A percentile compares a stretch with the other conserved stretches of the same genome.
Evolutionary conservation across 2,797 vertebrate genomes (phyloP).

Genomic region (Craterocephalus amniculus): DNA sequence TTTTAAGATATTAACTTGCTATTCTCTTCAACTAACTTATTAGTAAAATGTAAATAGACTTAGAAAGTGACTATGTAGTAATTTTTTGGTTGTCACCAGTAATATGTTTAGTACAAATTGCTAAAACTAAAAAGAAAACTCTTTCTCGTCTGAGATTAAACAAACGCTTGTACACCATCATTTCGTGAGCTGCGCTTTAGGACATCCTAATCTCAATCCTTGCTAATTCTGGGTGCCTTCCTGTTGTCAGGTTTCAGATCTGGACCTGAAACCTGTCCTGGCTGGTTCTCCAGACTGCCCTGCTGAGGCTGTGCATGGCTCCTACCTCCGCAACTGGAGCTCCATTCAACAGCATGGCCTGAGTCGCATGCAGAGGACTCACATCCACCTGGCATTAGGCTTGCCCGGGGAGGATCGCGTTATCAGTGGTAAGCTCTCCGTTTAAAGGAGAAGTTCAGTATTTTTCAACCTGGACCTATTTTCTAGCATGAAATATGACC

Average conservation of each 20-base stretch:
- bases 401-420: conserved; percentile 83
- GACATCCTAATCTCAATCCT: not conserved
- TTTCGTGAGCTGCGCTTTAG: not conserved
- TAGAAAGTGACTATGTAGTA: not conserved
- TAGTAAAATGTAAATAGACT: not conserved
- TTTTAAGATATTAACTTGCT: not conserved
- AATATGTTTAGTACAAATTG: not conserved
- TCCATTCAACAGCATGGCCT: conserved; percentile 86
- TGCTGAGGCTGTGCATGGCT: conserved; percentile 86
- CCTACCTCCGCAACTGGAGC: conserved; percentile 86
- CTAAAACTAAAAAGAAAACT: not conserved
- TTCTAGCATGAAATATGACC: too few species aligned
- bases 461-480: too few species aligned
- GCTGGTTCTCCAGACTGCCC: conserved; percentile 81
- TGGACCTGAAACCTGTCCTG: conserved; percentile 83
- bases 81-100: not conserved
- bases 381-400: conserved; percentile 89
- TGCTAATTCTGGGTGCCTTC: conserved; percentile 6
- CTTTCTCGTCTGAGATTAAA: not conserved
- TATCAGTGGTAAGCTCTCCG: conserved; percentile 82
- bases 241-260: conserved; percentile 80
- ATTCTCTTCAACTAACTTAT: not conserved
- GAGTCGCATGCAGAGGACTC: conserved; percentile 84
- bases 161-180: not conserved
- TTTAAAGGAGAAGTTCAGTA: too few species aligned